phyloP scores from a whole-genome alignment of 2,797 vertebrate species.

The Etheostoma nigrum region DNA sequence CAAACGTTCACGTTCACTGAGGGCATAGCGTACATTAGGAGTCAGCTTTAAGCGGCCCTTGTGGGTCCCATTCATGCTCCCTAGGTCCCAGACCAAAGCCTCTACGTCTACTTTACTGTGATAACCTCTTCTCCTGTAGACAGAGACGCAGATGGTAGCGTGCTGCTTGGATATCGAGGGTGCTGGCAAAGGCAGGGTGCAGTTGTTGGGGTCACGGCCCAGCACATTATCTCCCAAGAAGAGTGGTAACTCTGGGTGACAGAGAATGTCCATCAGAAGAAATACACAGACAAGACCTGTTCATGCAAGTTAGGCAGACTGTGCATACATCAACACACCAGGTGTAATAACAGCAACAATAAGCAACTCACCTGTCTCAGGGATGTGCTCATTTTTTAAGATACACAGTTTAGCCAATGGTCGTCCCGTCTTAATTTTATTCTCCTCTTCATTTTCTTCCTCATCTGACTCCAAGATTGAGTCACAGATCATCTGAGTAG shows the following conservation, averaged over 20 bases:
- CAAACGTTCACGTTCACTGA: slow-evolving; percentile 85
- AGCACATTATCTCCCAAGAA: slow-evolving; percentile 89
- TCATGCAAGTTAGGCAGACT: background rate
- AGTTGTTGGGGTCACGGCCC: slow-evolving; percentile 86
- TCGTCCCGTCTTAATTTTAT: slow-evolving; percentile 28
- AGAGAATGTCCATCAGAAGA: background rate
- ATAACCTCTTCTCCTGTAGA: slow-evolving; percentile 61
- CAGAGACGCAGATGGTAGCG: slow-evolving; percentile 85
- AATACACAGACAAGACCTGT: background rate
- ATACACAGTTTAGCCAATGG: slow-evolving; percentile 83
- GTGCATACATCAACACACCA: background rate
- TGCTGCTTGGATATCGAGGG: slow-evolving; percentile 90
- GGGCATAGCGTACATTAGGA: slow-evolving; percentile 87
- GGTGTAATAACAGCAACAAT: background rate
- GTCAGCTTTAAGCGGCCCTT: slow-evolving; percentile 85
- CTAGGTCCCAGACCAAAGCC: slow-evolving; percentile 88
- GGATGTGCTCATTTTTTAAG: slow-evolving; percentile 81
- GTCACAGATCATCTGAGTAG: slow-evolving; percentile 83
- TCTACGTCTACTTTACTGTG: slow-evolving; percentile 59
- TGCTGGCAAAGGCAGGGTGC: slow-evolving; percentile 83
- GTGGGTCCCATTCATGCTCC: slow-evolving; percentile 92
- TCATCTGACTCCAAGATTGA: slow-evolving; percentile 79
- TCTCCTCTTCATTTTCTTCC: slow-evolving; percentile 65
- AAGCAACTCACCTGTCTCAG: slow-evolving; percentile 79
- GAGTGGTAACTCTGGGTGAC: slow-evolving; percentile 86